Percentiles rank a stretch among this genome's conserved stretches.
phyloP scores from a whole-genome alignment of 1,140 invertebrate species.

The Drosophila miranda region DNA sequence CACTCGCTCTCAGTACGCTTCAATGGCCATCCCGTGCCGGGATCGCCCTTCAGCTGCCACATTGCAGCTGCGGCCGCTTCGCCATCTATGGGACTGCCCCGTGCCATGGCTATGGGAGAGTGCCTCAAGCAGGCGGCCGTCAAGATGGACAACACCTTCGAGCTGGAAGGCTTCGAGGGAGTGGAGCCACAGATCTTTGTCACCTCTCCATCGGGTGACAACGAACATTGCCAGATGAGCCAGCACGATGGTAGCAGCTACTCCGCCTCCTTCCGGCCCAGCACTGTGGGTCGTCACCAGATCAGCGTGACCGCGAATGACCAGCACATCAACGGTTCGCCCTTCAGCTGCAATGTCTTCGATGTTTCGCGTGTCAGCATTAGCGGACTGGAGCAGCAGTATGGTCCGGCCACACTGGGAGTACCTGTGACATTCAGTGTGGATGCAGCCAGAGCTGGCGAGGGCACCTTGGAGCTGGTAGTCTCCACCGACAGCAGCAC shows the following conservation, averaged over 20 bases:
- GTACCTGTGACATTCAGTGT: constrained; percentile 95
- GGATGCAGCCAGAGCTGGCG: constrained; percentile 97
- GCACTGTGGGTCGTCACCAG: constrained; percentile 93
- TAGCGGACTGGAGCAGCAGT: constrained; percentile 87
- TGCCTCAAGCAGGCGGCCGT: constrained; percentile 85
- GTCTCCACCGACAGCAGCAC: constrained; percentile 95
- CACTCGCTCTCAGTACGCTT: constrained; percentile 96
- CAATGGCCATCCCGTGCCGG: constrained; percentile 97
- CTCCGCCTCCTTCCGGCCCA: constrained; percentile 90
- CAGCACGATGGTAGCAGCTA: constrained; percentile 85
- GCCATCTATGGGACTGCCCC: constrained; percentile 78
- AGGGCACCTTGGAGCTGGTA: constrained; percentile 96
- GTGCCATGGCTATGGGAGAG: constrained; percentile 84
- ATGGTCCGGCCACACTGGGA: constrained; percentile 87
- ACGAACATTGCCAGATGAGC: constrained; percentile 86
- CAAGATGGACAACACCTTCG: constrained; percentile 82
- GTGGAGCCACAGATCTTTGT: constrained; percentile 88
- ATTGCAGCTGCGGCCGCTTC: constrained; percentile 83
- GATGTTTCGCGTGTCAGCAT: constrained; percentile 94
- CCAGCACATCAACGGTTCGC: constrained; percentile 93
- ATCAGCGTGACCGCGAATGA: constrained; percentile 91
- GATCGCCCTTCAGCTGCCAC: constrained; percentile 94
- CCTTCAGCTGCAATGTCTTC: constrained; percentile 96
- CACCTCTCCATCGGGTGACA: constrained; percentile 90
- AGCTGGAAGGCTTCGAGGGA: constrained; percentile 82